These are phyloP conservation scores for Sussaba pulchella DNA, from an alignment of 2,888 invertebrate species.

Conservation along the genomic window DNA sequence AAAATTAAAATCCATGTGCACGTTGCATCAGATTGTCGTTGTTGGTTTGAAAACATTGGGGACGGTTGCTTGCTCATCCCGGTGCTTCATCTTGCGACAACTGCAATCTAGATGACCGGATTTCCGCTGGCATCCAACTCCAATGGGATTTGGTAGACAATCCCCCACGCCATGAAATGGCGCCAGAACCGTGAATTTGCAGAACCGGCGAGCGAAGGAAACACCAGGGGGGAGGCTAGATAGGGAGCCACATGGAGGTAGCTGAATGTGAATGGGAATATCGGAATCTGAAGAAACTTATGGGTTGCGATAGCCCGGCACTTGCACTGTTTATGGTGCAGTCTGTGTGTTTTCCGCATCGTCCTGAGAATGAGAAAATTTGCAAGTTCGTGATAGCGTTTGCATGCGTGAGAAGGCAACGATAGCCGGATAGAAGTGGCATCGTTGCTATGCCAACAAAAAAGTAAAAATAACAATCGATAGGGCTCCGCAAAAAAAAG, in stretches of 20 bases:
- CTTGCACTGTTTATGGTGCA: slow-evolving; percentile 28
- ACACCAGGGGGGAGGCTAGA: slow-evolving; percentile 17
- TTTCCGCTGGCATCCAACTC: slow-evolving; percentile 9
- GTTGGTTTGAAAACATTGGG: slow-evolving; percentile 16
- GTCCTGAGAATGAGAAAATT: slow-evolving; percentile 22
- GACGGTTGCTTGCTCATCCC: slow-evolving; percentile 6
- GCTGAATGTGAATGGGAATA: slow-evolving; percentile 35
- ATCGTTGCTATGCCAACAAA: neutral
- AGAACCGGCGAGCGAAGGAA: slow-evolving; percentile 8
- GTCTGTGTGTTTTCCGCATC: slow-evolving; percentile 37
- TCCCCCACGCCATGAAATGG: slow-evolving; percentile 10
- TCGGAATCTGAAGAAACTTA: slow-evolving; percentile 30
- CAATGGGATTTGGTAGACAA: slow-evolving; percentile 22
- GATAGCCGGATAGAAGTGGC: neutral
- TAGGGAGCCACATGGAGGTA: slow-evolving; percentile 22
- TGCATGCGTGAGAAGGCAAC: neutral
- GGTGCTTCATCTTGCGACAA: neutral
- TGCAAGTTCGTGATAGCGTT: slow-evolving; percentile 8
- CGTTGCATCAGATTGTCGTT: neutral
- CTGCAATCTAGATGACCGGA: slow-evolving; percentile 39
- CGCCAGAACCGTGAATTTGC: slow-evolving; percentile 12
- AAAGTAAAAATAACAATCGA: slow-evolving; percentile 1
- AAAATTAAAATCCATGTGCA: neutral
- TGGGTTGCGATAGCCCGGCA: slow-evolving; percentile 18
- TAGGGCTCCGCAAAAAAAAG: too few relatives aligned